phyloP scores from a whole-genome alignment of 1,140 invertebrate genomes.

The Ceratina japonica region DNA sequence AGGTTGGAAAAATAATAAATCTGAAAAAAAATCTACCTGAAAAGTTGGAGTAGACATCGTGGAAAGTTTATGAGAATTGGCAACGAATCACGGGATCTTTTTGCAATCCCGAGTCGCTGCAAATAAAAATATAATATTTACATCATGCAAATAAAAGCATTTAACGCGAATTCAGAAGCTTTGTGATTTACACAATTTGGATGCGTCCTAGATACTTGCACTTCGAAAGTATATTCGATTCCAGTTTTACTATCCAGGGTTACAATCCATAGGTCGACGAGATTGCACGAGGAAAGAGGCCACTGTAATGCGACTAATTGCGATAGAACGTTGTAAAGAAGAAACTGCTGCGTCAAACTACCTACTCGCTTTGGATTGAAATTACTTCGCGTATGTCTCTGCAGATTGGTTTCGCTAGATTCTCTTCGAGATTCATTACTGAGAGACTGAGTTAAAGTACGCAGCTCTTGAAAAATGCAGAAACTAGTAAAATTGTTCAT shows the following conservation, averaged over 20 bases:
- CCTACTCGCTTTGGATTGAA: neutral
- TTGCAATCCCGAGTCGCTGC: neutral
- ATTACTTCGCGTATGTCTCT: no score
- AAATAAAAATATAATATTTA: no score
- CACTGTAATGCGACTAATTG: neutral
- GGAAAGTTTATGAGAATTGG: constrained; percentile 48
- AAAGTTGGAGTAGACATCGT: constrained; percentile 4
- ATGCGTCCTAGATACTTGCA: neutral
- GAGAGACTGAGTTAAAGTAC: no score
- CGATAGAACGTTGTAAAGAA: neutral
- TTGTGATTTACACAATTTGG: no score
- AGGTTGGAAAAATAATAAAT: no score
- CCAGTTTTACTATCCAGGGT: neutral
- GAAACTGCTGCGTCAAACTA: neutral
- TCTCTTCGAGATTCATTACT: no score
- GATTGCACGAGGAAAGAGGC: neutral
- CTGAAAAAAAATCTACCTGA: neutral
- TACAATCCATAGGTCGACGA: neutral
- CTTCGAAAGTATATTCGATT: neutral
- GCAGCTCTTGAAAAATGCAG: no score
- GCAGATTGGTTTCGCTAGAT: no score
- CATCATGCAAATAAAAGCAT: no score
- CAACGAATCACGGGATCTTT: constrained; percentile 37
- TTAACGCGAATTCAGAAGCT: no score
- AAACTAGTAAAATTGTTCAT: no score